Evolutionary conservation across 2,113 vertebrate species (phyloP).

Genomic region (Leucopsar rothschildi): DNA sequence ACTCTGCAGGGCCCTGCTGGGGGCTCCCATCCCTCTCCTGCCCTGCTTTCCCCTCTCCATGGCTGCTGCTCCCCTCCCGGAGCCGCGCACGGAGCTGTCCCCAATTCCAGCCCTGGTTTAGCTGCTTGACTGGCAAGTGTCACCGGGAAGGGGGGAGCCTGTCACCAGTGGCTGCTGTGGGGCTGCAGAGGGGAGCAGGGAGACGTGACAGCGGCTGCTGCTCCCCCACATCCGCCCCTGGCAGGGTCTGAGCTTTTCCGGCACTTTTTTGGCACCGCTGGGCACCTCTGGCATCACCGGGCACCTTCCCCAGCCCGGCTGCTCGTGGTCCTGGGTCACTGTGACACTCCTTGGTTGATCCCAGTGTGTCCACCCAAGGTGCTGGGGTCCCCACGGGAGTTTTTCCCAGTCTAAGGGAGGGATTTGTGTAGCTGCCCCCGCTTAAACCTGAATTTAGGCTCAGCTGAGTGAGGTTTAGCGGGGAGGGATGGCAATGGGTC

Average conservation of each 20-base stretch:
- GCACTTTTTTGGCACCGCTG: not conserved
- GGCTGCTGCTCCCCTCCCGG: not conserved
- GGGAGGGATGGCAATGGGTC: not conserved
- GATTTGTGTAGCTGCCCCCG: not conserved
- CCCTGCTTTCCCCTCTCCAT: not conserved
- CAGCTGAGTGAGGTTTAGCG: not conserved
- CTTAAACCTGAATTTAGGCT: not conserved
- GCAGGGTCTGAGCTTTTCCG: not conserved
- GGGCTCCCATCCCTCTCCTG: not conserved
- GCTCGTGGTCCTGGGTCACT: accelerated
- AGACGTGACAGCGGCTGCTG: not conserved
- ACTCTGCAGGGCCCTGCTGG: not conserved
- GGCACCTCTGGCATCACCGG: accelerated
- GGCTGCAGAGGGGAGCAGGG: not conserved
- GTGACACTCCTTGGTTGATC: accelerated
- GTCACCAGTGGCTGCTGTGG: accelerated
- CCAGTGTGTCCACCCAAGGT: accelerated
- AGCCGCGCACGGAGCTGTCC: not conserved
- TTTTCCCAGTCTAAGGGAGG: not conserved
- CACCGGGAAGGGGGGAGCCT: not conserved
- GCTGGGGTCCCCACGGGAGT: not conserved
- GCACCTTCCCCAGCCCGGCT: not conserved
- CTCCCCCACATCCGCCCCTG: accelerated
- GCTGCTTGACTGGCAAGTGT: not conserved
- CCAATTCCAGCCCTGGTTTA: accelerated